Base-by-base conservation (phyloP, 2,888 invertebrate species). In the Busseola fusca region DNA sequence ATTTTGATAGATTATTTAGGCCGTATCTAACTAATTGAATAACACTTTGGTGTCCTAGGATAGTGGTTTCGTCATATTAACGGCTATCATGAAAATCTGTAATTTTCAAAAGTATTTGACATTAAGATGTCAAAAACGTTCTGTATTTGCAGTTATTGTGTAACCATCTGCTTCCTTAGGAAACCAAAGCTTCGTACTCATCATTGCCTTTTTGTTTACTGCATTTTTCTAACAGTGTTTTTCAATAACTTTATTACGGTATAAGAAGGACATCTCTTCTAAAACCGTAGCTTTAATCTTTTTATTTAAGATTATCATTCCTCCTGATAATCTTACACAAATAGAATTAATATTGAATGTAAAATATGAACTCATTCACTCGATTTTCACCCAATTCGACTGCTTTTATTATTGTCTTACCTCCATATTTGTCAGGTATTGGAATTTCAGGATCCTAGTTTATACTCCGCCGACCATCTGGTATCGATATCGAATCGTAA, bases 401-500 rank as follows among this genome's bases (percentile, higher is more conserved):
- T 7, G n/a, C 12, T 12, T 37, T 48, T 25, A 74, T 5, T 34
- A 3, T 34, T 34, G 7, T 40, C 18, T 34, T 25, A 25, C 18
- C 40, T 21, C 14, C 14, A 27, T 42, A 25, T 40, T 34, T 56
- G 52, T n/a, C 10, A 74, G 14, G 25, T 62, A 40, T 58, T 58
- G 40, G 16, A 42, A 68, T 63, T 68, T 58, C 77, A 54, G 65
- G 18, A 58, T 37, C 64, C 30, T 56, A 52, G 30, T 69, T 65
- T 21, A 45, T 37, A 62, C 37, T 40, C 21, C 50, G 27, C 62
- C 66, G 57, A 25, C 21, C 66, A 64, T 40, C 21, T 58, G 50
- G 60, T 66, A 67, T 54, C 72, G 54, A 77, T 50, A 64, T 64
- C 1, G 25, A 63, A 48, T 69, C 66, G 62, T 69, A 78, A 81